A percentile compares a stretch with the other conserved stretches of the same genome.
These are phyloP conservation scores for Parotocinclus haroldoi DNA, from an alignment of 2,797 vertebrate genomes.

Conservation along the genomic window DNA sequence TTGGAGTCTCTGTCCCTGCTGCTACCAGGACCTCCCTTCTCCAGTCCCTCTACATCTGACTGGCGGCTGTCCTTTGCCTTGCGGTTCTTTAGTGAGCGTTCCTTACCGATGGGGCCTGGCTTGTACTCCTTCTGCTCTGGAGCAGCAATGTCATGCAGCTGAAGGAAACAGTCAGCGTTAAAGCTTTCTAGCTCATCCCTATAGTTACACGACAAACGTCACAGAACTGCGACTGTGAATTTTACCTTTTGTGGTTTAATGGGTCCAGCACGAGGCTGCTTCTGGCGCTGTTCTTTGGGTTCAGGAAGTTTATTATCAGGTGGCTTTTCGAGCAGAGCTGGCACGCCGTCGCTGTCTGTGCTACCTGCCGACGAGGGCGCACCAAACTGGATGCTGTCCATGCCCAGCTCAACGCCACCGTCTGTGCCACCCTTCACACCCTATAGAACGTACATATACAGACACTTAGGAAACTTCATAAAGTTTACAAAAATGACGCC, in stretches of 20 bases:
- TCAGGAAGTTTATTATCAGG: constrained; percentile 86
- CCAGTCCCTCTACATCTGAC: constrained; percentile 83
- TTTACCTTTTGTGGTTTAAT: constrained; percentile 96
- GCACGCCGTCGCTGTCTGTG: constrained; percentile 87
- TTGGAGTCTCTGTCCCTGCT: constrained; percentile 80
- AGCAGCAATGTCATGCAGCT: constrained; percentile 91
- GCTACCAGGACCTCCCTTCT: constrained; percentile 74
- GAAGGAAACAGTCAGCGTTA: neutral
- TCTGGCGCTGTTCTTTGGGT: constrained; percentile 97
- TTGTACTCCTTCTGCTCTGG: constrained; percentile 96
- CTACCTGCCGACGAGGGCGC: constrained; percentile 92
- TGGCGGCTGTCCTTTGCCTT: constrained; percentile 93
- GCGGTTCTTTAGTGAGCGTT: constrained; percentile 94
- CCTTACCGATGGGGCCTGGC: constrained; percentile 96
- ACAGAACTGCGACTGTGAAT: no score
- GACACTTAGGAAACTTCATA: neutral
- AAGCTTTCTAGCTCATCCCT: no score
- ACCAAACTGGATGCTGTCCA: constrained; percentile 95
- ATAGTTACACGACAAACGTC: no score
- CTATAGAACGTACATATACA: constrained; percentile 56
- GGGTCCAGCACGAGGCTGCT: constrained; percentile 90
- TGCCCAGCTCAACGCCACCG: constrained; percentile 79
- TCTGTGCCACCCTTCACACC: constrained; percentile 80
- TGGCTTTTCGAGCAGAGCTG: constrained; percentile 79
- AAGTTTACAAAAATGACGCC: no score